Conservation (phyloP, 2,113 vertebrate genomes). For the Ceyx cyanopectus region DNA sequence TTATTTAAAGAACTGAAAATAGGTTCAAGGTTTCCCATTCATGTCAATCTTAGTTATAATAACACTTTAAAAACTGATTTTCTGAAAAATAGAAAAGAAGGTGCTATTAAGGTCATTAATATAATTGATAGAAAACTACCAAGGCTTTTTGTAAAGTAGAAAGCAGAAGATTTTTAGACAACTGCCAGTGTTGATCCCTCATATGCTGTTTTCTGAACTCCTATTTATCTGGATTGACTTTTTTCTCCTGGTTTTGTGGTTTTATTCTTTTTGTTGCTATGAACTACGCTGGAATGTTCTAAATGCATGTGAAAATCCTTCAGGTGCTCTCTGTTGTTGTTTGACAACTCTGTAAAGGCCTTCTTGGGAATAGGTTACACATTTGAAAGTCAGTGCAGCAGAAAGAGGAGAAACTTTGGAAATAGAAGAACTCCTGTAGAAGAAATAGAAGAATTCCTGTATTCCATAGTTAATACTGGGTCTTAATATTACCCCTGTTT, state of each 20-base stretch:
- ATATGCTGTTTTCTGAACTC: background rate
- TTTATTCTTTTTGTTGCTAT: background rate
- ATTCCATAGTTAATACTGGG: background rate
- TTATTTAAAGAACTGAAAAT: background rate
- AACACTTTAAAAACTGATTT: background rate
- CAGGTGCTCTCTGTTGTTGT: background rate
- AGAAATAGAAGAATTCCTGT: background rate
- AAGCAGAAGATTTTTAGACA: background rate
- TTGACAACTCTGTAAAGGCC: background rate
- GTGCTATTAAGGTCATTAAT: background rate
- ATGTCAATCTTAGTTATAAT: background rate
- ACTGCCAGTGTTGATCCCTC: background rate
- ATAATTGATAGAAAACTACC: background rate
- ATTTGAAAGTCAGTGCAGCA: background rate
- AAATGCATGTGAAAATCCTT: background rate
- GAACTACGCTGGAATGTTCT: background rate
- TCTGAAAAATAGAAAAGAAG: background rate
- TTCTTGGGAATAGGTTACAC: background rate
- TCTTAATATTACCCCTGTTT: background rate
- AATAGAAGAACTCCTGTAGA: too few species aligned
- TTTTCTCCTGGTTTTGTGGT: background rate
- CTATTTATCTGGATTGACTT: background rate
- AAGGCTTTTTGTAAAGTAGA: background rate
- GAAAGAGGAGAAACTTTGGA: background rate
- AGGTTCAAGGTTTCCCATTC: background rate